Evolutionary conservation across 2,113 vertebrate species (phyloP), one percentile per base, ranked within the genome.

Genomic region (Lasiurus cinereus): DNA sequence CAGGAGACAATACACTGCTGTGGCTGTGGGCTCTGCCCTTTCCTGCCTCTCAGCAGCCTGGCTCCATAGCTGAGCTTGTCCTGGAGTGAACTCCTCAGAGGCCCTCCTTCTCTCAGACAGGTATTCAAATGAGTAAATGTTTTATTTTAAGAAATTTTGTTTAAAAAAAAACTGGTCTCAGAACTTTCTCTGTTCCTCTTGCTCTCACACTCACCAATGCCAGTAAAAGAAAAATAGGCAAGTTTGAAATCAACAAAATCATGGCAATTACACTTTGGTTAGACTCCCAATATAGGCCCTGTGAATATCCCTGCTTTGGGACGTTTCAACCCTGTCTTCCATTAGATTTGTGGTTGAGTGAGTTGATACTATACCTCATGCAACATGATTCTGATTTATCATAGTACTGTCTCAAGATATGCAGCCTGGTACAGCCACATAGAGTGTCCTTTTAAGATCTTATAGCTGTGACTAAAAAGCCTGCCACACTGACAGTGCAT

Each of bases 141-240:
- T 97, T 97, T 83, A 94, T 94, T 97, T 84, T 83, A 93, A 96
- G 96, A 96, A 88, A 97, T 93, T 97, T 97, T 96, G 96, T 97
- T 97, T 97, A 90, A 96, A 97, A 97, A 97, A 96, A 97, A 96
- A 90, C 89, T 3, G 39, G 88, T 85, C 88, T 95, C 88, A 92
- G 88, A 95, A 94, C 69, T 46, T 88, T 92, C 95, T 95, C 94
- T 94, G 76, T 95, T 94, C 69, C 31, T 82, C 73, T 88, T 31
- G 9, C 90, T 84, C 62, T 67, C 78, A 39, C 2, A 22, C 31
- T 92, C 48, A 88, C 91, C 27, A 54, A 74, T 76, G 93, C 87
- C 95, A 97, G 73, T 36, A 27, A 59, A 94, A 88, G 78, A 94
- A 96, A 94, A 88, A 33, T 29, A 15, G 79, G 31, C 82, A 88